Evolutionary conservation across 2,113 vertebrate species (phyloP).

Genomic region (Labeo catla): DNA sequence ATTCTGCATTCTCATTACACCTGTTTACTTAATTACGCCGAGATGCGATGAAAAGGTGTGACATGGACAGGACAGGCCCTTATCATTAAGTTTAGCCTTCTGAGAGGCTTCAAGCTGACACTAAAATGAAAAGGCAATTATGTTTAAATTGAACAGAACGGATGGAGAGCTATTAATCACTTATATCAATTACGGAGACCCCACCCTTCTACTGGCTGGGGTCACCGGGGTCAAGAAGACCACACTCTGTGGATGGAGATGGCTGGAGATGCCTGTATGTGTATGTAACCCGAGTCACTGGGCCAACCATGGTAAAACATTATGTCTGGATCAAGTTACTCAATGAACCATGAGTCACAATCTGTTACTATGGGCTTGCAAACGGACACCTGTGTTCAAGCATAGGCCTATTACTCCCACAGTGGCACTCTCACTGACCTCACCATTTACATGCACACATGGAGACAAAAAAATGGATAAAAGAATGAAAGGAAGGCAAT

Average conservation of each 20-base stretch:
- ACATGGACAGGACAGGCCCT: constrained; percentile 15
- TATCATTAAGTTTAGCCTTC: constrained; percentile 41
- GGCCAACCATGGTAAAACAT: constrained; percentile 45
- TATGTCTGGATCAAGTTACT: constrained; percentile 52
- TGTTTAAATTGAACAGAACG: constrained; percentile 24
- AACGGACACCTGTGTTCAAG: constrained; percentile 55
- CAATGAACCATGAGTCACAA: constrained; percentile 54
- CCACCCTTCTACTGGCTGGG: constrained; percentile 48
- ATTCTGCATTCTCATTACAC: constrained; percentile 38
- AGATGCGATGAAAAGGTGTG: not conserved
- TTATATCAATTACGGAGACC: constrained; percentile 54
- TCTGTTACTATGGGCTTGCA: constrained; percentile 57
- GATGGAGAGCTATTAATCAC: constrained; percentile 55
- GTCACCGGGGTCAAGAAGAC: constrained; percentile 48
- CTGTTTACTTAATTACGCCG: constrained; percentile 42
- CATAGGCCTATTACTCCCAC: constrained; percentile 45
- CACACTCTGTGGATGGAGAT: constrained; percentile 31
- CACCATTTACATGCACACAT: constrained; percentile 8
- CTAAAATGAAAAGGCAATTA: constrained; percentile 57
- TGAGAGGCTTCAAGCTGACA: constrained; percentile 39
- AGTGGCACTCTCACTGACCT: constrained; percentile 52
- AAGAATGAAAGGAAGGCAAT: constrained; percentile 45
- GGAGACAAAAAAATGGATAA: not conserved
- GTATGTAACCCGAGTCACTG: constrained; percentile 48
- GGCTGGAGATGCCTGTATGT: constrained; percentile 34